Evolutionary conservation across 2,113 vertebrate species (phyloP).

Genomic region (Leuciscus idus): DNA sequence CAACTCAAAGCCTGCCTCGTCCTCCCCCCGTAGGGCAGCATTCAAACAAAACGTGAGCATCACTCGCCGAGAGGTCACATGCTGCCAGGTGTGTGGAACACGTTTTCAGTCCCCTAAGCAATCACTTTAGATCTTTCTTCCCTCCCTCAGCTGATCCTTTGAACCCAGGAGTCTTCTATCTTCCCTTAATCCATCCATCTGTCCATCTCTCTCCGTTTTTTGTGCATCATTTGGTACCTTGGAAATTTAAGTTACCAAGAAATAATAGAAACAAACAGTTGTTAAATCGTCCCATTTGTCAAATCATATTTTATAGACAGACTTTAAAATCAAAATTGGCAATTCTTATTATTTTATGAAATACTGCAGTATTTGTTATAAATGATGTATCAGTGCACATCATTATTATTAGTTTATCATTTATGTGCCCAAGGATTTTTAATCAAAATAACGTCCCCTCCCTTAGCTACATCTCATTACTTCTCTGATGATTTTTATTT

Average conservation of each 20-base stretch:
- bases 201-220: neutral
- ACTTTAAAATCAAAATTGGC: too few species aligned
- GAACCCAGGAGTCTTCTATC: slow-evolving; percentile 1
- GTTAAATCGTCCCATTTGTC: neutral
- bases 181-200: slow-evolving; percentile 24
- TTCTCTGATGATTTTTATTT: too few species aligned
- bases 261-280: neutral
- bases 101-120: slow-evolving; percentile 52
- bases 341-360: too few species aligned
- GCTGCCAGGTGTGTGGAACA: slow-evolving; percentile 46
- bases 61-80: slow-evolving; percentile 51
- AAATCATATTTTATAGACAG: too few species aligned
- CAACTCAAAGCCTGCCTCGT: slow-evolving; percentile 25
- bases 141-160: slow-evolving; percentile 17
- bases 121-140: neutral
- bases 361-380: too few species aligned
- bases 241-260: neutral
- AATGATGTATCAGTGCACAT: too few species aligned
- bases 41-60: slow-evolving; percentile 52
- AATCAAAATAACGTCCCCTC: too few species aligned
- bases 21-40: slow-evolving; percentile 35
- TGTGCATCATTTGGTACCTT: slow-evolving; percentile 36
- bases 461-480: too few species aligned
- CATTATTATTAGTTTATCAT: too few species aligned
- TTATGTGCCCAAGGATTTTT: too few species aligned